Evolutionary conservation across 1,140 invertebrate genomes (phyloP).

Genomic region (Oreohelix idahoensis): DNA sequence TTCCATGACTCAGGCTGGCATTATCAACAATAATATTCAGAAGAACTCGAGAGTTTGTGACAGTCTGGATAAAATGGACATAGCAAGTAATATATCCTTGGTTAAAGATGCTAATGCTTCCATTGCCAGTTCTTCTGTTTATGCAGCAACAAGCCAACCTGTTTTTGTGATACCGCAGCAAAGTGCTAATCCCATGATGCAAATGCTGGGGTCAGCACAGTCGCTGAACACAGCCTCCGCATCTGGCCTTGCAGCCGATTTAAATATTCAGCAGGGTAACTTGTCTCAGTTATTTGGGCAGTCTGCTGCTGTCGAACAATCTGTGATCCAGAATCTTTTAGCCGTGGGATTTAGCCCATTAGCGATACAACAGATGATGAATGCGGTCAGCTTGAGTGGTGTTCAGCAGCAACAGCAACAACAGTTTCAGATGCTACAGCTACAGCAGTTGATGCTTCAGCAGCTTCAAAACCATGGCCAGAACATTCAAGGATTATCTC

Average conservation of each 20-base stretch:
- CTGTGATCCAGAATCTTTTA: conserved; percentile 24
- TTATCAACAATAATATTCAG: neutral
- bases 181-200: conserved; percentile 22
- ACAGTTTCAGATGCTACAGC: conserved; percentile 30
- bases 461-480: conserved; percentile 31
- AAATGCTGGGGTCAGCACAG: conserved; percentile 23
- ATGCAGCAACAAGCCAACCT: conserved; percentile 32
- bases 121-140: neutral
- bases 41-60: neutral
- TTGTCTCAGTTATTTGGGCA: neutral
- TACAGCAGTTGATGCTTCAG: conserved; percentile 38
- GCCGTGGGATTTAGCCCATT: conserved; percentile 24
- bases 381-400: conserved; percentile 38
- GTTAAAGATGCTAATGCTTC: conserved; percentile 11
- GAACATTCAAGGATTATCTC: conserved; percentile 20
- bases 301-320: neutral
- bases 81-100: neutral
- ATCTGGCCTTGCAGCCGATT: conserved; percentile 3
- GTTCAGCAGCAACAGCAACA: conserved; percentile 26
- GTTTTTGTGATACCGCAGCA: conserved; percentile 38
- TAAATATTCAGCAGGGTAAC: neutral
- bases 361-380: conserved; percentile 24
- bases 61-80: neutral
- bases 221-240: neutral
- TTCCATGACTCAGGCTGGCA: conserved; percentile 6